Evolutionary conservation across 2,113 vertebrate genomes (phyloP), one percentile per base, ranked within the genome.

Genomic region (Vulpes lagopus): DNA sequence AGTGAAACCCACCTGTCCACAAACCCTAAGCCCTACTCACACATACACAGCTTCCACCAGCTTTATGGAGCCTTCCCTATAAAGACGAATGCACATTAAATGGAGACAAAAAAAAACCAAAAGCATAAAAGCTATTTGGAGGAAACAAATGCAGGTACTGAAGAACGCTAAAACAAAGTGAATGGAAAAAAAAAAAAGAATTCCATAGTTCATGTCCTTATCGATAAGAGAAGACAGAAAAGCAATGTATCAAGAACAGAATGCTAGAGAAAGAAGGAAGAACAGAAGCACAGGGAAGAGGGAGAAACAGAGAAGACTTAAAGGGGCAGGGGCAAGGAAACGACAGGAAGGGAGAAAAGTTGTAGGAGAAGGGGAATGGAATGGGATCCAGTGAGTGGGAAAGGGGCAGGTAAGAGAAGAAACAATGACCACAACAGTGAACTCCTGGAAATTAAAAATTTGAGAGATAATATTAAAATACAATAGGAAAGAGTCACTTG

Each of bases 101-200:
- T 27, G 71, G 22, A 74, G n/a, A 35, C 60, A 27, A 92, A 82
- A 94, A 82, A 94, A 51, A 51, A 64, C 19, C 20, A 89, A 57
- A 95, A 94, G 17, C 22, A 89, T 57, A 65, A 90, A 95, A 95
- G 55, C 27, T 59, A 64, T 67, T 23, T 78, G 49, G n/a, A 87
- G 30, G 11, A 80, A 49, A 86, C 14, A 73, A 74, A 43, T 49
- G 16, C 2, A 78, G 53, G 35, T 1, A 7, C 3, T 62, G 59
- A 85, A n/a, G 8, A 86, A 91, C 86, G 80, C 3, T 4, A 30
- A 69, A 92, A 74, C 14, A 74, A 95, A 82, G 38, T 25, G 43
- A 92, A 78, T 71, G n/a, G n/a, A 91, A 59, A 84, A 69, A 79
- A 35, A 25, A 69, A 74, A 95, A 92, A 74, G 92, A 92, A 74